phyloP scores from a whole-genome alignment of 2,113 vertebrate genomes.

The Dolichallabes microphthalmus region DNA sequence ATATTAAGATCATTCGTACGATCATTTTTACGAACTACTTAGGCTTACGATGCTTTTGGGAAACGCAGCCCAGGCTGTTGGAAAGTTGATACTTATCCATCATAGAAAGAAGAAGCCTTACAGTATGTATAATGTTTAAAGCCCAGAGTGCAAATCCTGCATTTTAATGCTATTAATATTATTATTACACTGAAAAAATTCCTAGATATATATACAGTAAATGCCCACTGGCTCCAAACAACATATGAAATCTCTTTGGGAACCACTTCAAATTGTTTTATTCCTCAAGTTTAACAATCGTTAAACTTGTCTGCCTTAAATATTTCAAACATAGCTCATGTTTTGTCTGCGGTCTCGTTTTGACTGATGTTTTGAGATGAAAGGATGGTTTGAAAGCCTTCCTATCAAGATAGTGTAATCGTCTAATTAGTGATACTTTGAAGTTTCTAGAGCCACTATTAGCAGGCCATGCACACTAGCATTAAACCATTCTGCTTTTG shows the following conservation, averaged over 20 bases:
- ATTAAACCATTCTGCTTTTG: background rate
- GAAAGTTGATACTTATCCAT: conserved; percentile 15
- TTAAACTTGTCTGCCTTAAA: background rate
- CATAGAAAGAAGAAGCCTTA: conserved; percentile 3
- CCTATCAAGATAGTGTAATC: conserved; percentile 55
- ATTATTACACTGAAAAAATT: background rate
- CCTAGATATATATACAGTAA: background rate
- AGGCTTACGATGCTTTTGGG: too few species aligned
- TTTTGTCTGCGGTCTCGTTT: conserved; percentile 21
- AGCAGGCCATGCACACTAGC: conserved; percentile 7
- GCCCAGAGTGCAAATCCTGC: background rate
- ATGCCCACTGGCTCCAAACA: background rate
- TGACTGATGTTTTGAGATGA: conserved; percentile 28
- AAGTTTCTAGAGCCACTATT: conserved; percentile 37
- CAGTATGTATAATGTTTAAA: conserved; percentile 3
- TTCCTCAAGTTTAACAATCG: background rate
- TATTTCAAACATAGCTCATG: background rate
- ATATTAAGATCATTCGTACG: too few species aligned
- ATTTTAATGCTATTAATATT: background rate
- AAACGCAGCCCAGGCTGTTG: too few species aligned
- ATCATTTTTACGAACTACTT: too few species aligned
- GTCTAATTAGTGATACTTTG: conserved; percentile 53
- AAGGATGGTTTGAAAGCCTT: conserved; percentile 27
- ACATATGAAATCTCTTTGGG: background rate
- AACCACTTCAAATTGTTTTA: background rate